Conservation (phyloP, 2,888 invertebrate species). For the Kryphioiulus occultus region DNA sequence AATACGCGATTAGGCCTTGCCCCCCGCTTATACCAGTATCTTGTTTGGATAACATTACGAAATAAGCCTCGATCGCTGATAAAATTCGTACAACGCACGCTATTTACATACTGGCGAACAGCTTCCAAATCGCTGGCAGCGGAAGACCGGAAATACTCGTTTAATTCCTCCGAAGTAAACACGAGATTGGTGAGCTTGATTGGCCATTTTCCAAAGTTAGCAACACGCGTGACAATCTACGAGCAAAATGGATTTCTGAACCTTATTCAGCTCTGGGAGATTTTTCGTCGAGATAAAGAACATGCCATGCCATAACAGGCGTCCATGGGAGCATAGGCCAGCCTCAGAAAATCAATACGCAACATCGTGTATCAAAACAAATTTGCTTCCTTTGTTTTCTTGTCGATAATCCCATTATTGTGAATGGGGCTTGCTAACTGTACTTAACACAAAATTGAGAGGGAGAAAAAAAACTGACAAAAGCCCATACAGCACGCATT, state of each 20-base stretch:
- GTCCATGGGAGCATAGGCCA: not conserved
- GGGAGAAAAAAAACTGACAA: not conserved
- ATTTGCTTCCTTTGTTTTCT: slow-evolving; percentile 36
- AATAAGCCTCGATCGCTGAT: not conserved
- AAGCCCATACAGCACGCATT: not conserved
- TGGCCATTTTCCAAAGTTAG: slow-evolving; percentile 1
- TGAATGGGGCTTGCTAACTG: slow-evolving; percentile 13
- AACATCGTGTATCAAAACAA: slow-evolving; percentile 25
- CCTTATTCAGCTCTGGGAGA: slow-evolving; percentile 8
- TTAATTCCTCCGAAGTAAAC: slow-evolving; percentile 12
- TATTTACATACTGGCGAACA: not conserved
- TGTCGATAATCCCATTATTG: slow-evolving; percentile 38
- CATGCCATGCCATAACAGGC: not conserved
- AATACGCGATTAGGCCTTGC: not conserved
- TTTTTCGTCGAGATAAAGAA: not conserved
- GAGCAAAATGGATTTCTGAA: not conserved
- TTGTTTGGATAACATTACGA: not conserved
- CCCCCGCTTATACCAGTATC: not conserved
- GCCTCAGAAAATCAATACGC: not conserved
- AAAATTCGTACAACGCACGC: not conserved
- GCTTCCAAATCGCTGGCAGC: not conserved
- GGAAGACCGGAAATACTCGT: not conserved
- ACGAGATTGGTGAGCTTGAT: slow-evolving; percentile 1
- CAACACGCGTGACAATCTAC: slow-evolving; percentile 35
- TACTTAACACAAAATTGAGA: slow-evolving; percentile 18